These are phyloP conservation scores for Otocyon megalotis DNA, from an alignment of 2,113 vertebrate genomes.

Conservation along the genomic window DNA sequence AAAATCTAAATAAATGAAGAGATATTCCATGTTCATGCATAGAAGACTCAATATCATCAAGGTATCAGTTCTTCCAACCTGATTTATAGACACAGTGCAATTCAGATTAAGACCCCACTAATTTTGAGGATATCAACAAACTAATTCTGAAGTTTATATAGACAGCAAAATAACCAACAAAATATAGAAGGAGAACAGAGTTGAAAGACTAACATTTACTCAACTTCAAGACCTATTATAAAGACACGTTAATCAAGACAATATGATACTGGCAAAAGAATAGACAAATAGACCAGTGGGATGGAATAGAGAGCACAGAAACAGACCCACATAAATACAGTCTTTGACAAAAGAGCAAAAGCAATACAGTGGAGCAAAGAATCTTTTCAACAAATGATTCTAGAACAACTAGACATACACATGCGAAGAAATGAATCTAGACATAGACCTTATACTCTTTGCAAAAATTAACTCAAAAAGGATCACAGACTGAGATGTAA, in stretches of 20 bases:
- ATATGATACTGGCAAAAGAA: background rate
- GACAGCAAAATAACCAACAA: background rate
- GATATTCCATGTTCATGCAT: background rate
- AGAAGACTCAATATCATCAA: background rate
- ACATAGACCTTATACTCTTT: background rate
- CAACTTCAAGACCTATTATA: background rate
- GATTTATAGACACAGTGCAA: background rate
- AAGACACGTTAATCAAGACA: background rate
- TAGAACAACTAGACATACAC: background rate
- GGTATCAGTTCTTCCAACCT: background rate
- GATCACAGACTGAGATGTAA: background rate
- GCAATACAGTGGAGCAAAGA: background rate
- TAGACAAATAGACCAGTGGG: background rate
- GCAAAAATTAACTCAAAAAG: background rate
- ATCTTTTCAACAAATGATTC: background rate
- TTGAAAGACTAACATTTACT: background rate
- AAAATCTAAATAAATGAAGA: background rate
- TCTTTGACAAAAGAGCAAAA: background rate
- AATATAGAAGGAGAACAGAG: background rate
- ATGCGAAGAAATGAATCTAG: background rate
- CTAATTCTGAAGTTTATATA: background rate
- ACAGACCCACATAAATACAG: background rate
- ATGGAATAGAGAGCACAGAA: background rate
- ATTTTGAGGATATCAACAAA: background rate
- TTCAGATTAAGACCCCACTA: background rate